Percentiles rank a stretch among this genome's conserved stretches.
These are phyloP conservation scores for Salvator merianae DNA, from an alignment of 2,113 vertebrate genomes.

Conservation along the genomic window DNA sequence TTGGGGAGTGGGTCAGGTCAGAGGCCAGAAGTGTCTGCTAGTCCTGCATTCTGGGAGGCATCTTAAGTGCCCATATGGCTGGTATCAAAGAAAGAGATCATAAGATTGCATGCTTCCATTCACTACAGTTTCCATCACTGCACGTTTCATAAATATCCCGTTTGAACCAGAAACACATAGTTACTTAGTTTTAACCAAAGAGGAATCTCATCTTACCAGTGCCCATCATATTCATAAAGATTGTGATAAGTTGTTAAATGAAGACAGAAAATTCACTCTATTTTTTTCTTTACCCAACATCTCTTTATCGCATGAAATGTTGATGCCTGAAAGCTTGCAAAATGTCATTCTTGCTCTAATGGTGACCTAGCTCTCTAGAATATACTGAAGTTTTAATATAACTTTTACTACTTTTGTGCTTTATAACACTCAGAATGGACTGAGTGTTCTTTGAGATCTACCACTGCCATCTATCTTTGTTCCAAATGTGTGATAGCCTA, in stretches of 20 bases:
- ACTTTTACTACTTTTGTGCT: conserved; percentile 1
- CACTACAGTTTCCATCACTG: too few relatives aligned
- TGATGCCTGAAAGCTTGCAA: conserved; percentile 27
- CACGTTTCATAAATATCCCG: too few relatives aligned
- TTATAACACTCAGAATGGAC: background rate
- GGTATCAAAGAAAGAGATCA: background rate
- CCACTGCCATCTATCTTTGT: background rate
- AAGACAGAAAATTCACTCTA: background rate
- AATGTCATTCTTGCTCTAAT: background rate
- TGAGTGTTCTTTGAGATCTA: background rate
- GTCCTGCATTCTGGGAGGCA: too few relatives aligned
- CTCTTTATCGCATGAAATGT: conserved; percentile 22
- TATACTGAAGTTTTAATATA: conserved; percentile 20
- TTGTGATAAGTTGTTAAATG: conserved; percentile 7
- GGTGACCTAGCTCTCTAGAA: conserved; percentile 22
- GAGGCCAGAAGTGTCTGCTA: too few relatives aligned
- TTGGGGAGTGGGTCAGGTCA: too few relatives aligned
- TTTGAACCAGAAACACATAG: too few relatives aligned
- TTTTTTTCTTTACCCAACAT: conserved; percentile 1
- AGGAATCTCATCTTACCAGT: background rate
- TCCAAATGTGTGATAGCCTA: background rate
- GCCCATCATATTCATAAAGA: background rate
- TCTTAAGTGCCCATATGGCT: background rate
- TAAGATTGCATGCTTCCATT: background rate
- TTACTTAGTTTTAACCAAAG: background rate